Conservation (phyloP, 2,113 vertebrate species). For the Haemorhous mexicanus region DNA sequence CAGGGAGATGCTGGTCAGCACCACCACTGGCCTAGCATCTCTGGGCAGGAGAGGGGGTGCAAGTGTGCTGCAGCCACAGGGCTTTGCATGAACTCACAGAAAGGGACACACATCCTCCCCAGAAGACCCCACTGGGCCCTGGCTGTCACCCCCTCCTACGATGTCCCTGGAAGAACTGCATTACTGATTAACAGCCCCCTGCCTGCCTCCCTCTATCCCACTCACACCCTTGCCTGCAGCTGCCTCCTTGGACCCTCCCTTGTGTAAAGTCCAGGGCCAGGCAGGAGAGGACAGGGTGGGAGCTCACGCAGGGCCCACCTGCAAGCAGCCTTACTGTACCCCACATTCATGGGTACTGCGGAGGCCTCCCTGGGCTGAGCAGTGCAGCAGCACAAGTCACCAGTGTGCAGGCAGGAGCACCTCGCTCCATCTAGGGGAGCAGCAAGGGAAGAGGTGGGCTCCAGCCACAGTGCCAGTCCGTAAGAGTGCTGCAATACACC, state of each 20-base stretch:
- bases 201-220: not conserved
- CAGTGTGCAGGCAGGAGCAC: not conserved
- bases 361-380: not conserved
- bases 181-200: not conserved
- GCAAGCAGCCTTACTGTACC: not conserved
- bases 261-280: not conserved
- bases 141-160: not conserved
- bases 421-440: not conserved
- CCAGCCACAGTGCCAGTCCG: fast-evolving
- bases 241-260: not conserved
- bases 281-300: not conserved
- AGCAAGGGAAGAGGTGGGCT: not conserved
- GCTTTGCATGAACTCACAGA: not conserved
- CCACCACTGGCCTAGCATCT: fast-evolving
- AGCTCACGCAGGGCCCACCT: not conserved
- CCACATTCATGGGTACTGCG: not conserved
- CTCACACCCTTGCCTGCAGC: not conserved
- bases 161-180: not conserved
- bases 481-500: not conserved
- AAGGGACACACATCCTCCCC: not conserved
- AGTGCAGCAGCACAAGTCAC: fast-evolving
- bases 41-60: not conserved
- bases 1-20: not conserved
- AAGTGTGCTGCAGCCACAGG: not conserved
- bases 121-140: not conserved